Percentiles rank a stretch among this genome's conserved stretches.
Evolutionary conservation across 2,797 vertebrate genomes (phyloP).

Genomic region (Chromobotia macracanthus): DNA sequence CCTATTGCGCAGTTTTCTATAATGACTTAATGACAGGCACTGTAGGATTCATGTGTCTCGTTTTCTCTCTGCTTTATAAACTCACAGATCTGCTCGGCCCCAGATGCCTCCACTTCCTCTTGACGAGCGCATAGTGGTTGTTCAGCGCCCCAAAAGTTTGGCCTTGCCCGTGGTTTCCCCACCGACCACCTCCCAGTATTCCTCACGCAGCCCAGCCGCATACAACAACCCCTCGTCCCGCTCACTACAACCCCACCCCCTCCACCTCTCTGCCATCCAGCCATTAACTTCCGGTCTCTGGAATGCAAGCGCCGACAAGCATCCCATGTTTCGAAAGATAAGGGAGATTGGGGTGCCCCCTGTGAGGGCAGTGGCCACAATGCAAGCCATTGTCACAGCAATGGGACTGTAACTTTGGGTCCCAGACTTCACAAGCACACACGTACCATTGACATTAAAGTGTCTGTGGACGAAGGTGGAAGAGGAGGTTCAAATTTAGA

Average conservation of each 20-base stretch:
- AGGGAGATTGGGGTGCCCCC: conserved; percentile 64
- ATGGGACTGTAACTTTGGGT: conserved; percentile 77
- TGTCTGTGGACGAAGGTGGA: conserved; percentile 75
- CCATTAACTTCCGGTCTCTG: conserved; percentile 65
- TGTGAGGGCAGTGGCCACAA: conserved; percentile 63
- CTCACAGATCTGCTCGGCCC: conserved; percentile 73
- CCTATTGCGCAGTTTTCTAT: neutral
- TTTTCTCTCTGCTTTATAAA: conserved; percentile 48
- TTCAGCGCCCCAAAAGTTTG: conserved; percentile 83
- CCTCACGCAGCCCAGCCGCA: conserved; percentile 69
- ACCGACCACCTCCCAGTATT: conserved; percentile 70
- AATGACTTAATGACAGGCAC: neutral
- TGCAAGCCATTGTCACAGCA: conserved; percentile 75
- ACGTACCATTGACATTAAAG: conserved; percentile 79
- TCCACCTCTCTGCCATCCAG: conserved; percentile 69
- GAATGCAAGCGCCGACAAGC: conserved; percentile 77
- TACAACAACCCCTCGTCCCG: conserved; percentile 68
- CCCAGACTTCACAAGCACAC: conserved; percentile 78
- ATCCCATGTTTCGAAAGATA: conserved; percentile 69
- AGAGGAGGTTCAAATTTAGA: conserved; percentile 55
- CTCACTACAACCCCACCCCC: conserved; percentile 65
- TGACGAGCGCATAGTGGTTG: conserved; percentile 82
- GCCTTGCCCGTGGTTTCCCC: conserved; percentile 75
- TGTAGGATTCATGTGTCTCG: conserved; percentile 44
- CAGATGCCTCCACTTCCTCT: conserved; percentile 84